Conservation (phyloP, 2,797 vertebrate species). For the Myripristis jacobus region DNA sequence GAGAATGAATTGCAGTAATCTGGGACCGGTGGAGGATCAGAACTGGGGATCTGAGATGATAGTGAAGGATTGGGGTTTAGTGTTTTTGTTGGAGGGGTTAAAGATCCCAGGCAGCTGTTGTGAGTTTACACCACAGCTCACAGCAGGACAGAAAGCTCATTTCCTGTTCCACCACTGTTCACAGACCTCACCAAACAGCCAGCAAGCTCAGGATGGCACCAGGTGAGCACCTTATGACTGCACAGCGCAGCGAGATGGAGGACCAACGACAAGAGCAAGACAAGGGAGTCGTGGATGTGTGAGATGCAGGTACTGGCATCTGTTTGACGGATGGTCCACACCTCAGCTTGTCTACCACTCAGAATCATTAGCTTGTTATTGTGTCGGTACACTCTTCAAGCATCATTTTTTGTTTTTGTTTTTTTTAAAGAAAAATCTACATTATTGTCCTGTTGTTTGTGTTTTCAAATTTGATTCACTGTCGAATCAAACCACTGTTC, state of each 20-base stretch:
- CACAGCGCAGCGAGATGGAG: slow-evolving; percentile 11
- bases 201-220: slow-evolving; percentile 22
- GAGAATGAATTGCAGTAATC: background rate
- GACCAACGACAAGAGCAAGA: slow-evolving; percentile 12
- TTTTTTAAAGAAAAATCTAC: too few relatives aligned
- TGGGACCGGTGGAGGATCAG: background rate
- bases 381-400: too few relatives aligned
- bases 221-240: slow-evolving; percentile 33
- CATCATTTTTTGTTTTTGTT: too few relatives aligned
- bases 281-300: background rate
- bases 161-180: slow-evolving; percentile 59
- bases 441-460: too few relatives aligned
- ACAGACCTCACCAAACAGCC: slow-evolving; percentile 36
- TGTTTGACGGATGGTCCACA: slow-evolving; percentile 23
- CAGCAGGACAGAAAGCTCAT: slow-evolving; percentile 64
- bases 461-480: too few relatives aligned
- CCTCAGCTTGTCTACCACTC: slow-evolving; percentile 16
- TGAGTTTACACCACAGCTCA: slow-evolving; percentile 67
- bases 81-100: slow-evolving; percentile 40
- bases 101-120: slow-evolving; percentile 69
- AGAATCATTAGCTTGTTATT: too few relatives aligned
- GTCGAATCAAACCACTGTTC: too few relatives aligned
- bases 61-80: slow-evolving; percentile 23
- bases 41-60: slow-evolving; percentile 31
- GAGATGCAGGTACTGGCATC: slow-evolving; percentile 9